Evolutionary conservation across 2,797 vertebrate species (phyloP), one percentile per base, ranked within the genome.

Genomic region (Diglossa cyanea): DNA sequence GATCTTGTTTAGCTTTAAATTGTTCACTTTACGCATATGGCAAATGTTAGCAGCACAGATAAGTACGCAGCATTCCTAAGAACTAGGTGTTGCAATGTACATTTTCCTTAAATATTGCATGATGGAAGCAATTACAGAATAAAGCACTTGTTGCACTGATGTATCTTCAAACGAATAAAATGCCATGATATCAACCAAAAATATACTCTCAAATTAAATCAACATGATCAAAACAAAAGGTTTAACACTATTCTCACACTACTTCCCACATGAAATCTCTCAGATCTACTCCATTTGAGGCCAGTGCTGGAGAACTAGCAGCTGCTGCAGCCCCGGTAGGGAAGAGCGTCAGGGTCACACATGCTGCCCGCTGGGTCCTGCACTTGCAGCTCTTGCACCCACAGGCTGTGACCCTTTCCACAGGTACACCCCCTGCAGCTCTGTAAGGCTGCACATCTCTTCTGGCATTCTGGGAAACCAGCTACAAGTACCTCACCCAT

Each of bases 381-480:
- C 3, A 1, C 45, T 8, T 6, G 17, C 1, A 18, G 25, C 53
- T 24, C 48, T 35, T n/a, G 48, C n/a, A 3, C 35, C 51, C 0
- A 0, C 21, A 63, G 37, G 54, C 15, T 9, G 14, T 0, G 0
- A 20, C 13, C 2, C 35, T 25, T 63, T 24, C 7, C 25, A 37
- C 8, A 8, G 45, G n/a, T 1, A 4, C 35, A 48, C 5, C 37
- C 44, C 33, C 5, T 0, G 0, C 42, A 39, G 74, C 24, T 57
- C 33, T 71, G 53, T 15, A 77, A 77, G 13, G 25, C 30, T 45
- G 42, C 6, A 17, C 24, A 12, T 17, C 4, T 11, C 47, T 73
- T 30, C 58, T 50, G 44, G 31, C 82, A 31, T 45, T 40, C 20
- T 1, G 11, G 70, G 37, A 90, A 90, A 74, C 20, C 10, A 68